These are phyloP conservation scores for Dynastes hyllus DNA, from an alignment of 2,888 invertebrate species.

Conservation along the genomic window DNA sequence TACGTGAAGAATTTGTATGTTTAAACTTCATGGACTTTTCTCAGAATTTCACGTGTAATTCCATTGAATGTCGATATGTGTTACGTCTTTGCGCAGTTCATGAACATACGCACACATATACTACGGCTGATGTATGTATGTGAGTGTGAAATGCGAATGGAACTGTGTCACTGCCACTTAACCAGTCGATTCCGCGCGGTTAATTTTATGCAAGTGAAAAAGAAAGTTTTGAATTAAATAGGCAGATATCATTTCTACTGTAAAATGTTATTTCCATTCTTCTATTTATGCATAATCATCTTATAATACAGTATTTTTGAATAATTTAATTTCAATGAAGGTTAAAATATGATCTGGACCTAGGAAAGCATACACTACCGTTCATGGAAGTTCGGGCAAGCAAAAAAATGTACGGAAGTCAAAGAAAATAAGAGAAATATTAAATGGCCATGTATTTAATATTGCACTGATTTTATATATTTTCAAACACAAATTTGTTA, in stretches of 20 bases:
- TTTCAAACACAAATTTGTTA: too few species aligned
- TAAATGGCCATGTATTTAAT: too few species aligned
- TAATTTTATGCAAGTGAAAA: constrained; percentile 35
- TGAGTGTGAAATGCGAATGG: background rate
- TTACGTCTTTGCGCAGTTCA: constrained; percentile 1
- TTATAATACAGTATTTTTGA: too few species aligned
- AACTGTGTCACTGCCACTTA: constrained; percentile 37
- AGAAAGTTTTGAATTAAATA: constrained; percentile 29
- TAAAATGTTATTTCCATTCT: background rate
- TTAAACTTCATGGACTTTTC: constrained; percentile 17
- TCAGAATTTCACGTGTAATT: constrained; percentile 34
- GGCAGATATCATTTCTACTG: background rate
- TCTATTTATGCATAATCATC: too few species aligned
- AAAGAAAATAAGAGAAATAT: too few species aligned
- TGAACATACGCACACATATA: background rate
- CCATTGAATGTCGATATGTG: constrained; percentile 10
- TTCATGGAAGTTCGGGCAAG: too few species aligned
- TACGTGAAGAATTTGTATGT: background rate
- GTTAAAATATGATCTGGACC: too few species aligned
- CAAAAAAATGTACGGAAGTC: too few species aligned
- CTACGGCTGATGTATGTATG: background rate
- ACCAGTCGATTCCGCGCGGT: constrained; percentile 5
- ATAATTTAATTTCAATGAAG: too few species aligned
- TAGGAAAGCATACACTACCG: too few species aligned
- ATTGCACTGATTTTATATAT: too few species aligned